phyloP scores from a whole-genome alignment of 2,113 vertebrate species.

The Poeciliopsis retropinna region DNA sequence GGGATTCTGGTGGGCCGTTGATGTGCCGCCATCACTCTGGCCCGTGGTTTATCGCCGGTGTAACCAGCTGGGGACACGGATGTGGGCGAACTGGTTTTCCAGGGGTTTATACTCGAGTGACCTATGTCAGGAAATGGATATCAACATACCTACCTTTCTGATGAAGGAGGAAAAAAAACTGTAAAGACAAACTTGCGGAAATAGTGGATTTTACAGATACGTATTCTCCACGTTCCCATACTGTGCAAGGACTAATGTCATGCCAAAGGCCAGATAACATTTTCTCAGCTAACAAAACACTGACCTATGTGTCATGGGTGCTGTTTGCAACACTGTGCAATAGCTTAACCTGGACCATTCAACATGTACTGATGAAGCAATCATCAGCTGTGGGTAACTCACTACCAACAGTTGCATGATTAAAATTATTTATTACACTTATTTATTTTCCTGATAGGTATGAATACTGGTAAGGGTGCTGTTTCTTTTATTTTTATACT shows the following conservation, averaged over 20 bases:
- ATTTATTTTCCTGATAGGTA: constrained; percentile 66
- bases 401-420: constrained; percentile 29
- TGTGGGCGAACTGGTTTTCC: constrained; percentile 89
- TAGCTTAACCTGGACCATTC: constrained; percentile 32
- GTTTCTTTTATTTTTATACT: constrained; percentile 16
- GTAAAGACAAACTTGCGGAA: neutral
- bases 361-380: constrained; percentile 37
- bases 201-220: neutral
- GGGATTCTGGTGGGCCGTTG: constrained; percentile 92
- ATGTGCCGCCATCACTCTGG: constrained; percentile 87
- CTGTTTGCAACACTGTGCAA: constrained; percentile 51
- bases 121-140: constrained; percentile 89
- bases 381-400: constrained; percentile 20
- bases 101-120: constrained; percentile 91
- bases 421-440: constrained; percentile 71
- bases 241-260: constrained; percentile 49
- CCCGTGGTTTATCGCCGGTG: constrained; percentile 93
- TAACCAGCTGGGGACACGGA: constrained; percentile 96
- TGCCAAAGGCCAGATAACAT: constrained; percentile 25
- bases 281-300: constrained; percentile 32
- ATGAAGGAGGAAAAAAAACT: constrained; percentile 12
- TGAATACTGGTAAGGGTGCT: constrained; percentile 23
- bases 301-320: constrained; percentile 59
- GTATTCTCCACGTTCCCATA: constrained; percentile 26
- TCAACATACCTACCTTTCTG: constrained; percentile 83